Evolutionary conservation across 2,113 vertebrate species (phyloP).

Genomic region (Sitta europaea): DNA sequence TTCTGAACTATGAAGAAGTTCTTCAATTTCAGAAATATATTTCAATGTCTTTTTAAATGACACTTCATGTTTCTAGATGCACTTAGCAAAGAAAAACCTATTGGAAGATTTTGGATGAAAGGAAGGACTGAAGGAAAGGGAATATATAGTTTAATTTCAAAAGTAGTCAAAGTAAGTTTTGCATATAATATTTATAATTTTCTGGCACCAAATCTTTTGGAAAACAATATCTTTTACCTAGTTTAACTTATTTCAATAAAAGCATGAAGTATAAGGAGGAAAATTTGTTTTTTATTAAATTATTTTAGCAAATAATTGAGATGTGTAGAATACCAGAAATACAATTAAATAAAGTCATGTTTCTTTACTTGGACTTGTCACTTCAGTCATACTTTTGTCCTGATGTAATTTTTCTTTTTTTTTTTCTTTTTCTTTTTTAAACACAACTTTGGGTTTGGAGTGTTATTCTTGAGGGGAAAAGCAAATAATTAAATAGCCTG

Average conservation of each 20-base stretch:
- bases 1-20: background rate
- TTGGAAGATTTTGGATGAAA: background rate
- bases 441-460: rapidly evolving
- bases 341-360: background rate
- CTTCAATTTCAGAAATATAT: background rate
- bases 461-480: background rate
- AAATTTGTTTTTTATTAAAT: background rate
- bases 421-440: background rate
- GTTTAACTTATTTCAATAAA: background rate
- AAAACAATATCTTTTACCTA: background rate
- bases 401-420: background rate
- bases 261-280: background rate
- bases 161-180: background rate
- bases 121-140: background rate
- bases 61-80: background rate
- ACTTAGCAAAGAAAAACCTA: background rate
- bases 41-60: background rate
- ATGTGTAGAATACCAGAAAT: background rate
- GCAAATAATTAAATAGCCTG: background rate
- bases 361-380: background rate
- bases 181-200: background rate
- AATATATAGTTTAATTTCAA: background rate
- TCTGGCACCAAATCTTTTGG: background rate
- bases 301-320: background rate
- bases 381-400: background rate